Base-by-base conservation (phyloP, 2,113 vertebrate genomes). In the Ptilonorhynchus violaceus region DNA sequence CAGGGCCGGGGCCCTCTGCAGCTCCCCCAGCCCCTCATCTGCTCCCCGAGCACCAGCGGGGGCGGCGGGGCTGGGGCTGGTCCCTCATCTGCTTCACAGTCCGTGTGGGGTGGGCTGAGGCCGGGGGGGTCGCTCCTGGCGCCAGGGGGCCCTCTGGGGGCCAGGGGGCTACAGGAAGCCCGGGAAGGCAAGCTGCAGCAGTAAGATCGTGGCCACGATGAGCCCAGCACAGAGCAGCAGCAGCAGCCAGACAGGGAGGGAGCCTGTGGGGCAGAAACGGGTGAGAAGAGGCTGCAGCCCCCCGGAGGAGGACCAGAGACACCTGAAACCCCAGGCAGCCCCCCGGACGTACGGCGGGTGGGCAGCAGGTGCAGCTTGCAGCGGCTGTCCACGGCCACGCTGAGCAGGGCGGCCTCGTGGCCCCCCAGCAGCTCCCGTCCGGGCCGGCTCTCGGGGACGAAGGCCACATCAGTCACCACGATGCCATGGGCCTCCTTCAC, bases 301-400 rank as follows among this genome's bases (percentile, higher is more conserved):
- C 18, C 16, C 20, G 15, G 9, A 31, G 37, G 6, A 50, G 10
- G 2, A 6, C 73, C 69, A 44, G 39, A 11, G 30, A 8, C 10
- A 1, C 7, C 30, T 2, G 30, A 13, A 70, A 9, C 50, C 7
- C 0, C 13, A 3, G 53, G 66, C 52, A 30, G 76, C 0, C 11
- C 56, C 53, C 47, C 9, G 18, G 42, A 99, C 99, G 96, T 97
- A 99, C 99, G 98, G 42, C 98, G 96, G 85, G 97, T 98, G 66
- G 98, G 97, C 23, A 99, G 96, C 28, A 98, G 83, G 30, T 99
- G 99, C 59, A 99, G 85, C 41, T 99, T 99, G 98, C 99, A 99
- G 86, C 99, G 99, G 46, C 99, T 99, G 97, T 99, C 99, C 21
- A 99, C 99, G 2, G 99, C 99, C 25, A 99, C 99, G 41, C 99